phyloP scores from a whole-genome alignment of 2,113 vertebrate species.

The Ochotona curzoniae region DNA sequence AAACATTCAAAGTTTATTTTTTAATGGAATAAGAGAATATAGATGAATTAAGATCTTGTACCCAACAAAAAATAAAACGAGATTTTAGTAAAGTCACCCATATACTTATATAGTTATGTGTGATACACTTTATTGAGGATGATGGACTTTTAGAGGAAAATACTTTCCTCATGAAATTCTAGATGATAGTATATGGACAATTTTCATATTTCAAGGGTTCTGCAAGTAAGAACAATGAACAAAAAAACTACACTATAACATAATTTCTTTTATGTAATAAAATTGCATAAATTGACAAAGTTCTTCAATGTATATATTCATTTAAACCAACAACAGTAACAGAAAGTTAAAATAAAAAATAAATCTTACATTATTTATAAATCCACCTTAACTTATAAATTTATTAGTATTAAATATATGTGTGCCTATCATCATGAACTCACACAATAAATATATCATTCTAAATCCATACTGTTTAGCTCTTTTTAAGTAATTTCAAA shows the following conservation, averaged over 20 bases:
- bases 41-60: constrained; percentile 61
- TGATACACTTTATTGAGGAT: background rate
- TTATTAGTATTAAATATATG: constrained; percentile 12
- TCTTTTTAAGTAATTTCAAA: constrained; percentile 46
- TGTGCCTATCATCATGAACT: background rate
- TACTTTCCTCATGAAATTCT: constrained; percentile 20
- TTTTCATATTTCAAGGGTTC: constrained; percentile 1
- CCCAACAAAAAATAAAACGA: constrained; percentile 51
- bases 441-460: background rate
- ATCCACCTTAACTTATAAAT: background rate
- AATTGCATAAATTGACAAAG: background rate
- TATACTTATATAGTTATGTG: background rate
- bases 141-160: constrained; percentile 43
- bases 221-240: background rate
- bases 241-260: background rate
- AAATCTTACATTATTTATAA: background rate
- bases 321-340: background rate
- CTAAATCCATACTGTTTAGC: background rate
- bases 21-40: constrained; percentile 49
- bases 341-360: too few relatives aligned
- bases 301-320: background rate
- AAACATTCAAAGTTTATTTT: constrained; percentile 41
- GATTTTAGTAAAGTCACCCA: constrained; percentile 43
- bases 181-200: background rate
- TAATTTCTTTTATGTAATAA: constrained; percentile 13